A percentile compares a stretch with the other conserved stretches of the same genome.
These are phyloP conservation scores for Achatina immaculata DNA, from an alignment of 1,140 invertebrate species.

Conservation along the genomic window DNA sequence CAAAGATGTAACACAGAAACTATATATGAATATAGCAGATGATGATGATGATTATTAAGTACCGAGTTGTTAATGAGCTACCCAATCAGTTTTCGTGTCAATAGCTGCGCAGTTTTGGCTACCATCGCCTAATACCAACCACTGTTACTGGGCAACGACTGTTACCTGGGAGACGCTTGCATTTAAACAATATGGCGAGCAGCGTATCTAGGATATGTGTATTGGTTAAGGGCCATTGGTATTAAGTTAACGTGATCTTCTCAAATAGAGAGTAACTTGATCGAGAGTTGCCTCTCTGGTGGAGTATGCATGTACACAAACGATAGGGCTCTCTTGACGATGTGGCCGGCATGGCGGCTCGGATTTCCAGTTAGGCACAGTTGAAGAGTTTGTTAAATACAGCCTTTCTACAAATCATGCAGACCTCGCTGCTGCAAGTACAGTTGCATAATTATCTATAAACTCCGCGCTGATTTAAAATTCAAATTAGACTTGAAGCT, in stretches of 20 bases:
- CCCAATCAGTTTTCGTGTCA: not conserved
- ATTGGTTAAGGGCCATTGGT: not conserved
- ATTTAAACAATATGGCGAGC: slow-evolving; percentile 15
- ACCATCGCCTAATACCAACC: not conserved
- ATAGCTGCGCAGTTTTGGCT: too few relatives aligned
- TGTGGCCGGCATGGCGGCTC: not conserved
- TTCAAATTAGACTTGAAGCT: too few relatives aligned
- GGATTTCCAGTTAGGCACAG: not conserved
- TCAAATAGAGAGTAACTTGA: not conserved
- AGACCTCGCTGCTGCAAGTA: too few relatives aligned
- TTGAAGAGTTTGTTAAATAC: not conserved
- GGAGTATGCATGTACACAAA: not conserved
- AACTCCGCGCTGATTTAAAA: too few relatives aligned
- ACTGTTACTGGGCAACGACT: not conserved
- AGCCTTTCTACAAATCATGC: too few relatives aligned
- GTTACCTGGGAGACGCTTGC: slow-evolving; percentile 1
- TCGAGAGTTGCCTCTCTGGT: not conserved
- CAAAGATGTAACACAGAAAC: not conserved
- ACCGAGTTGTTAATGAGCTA: not conserved
- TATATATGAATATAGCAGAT: not conserved
- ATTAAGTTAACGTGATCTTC: not conserved
- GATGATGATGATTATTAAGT: not conserved
- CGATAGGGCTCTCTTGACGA: not conserved
- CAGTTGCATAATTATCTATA: too few relatives aligned
- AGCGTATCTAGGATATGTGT: not conserved